These are phyloP conservation scores for Pterostichus madidus DNA, from an alignment of 2,888 invertebrate genomes.

Conservation along the genomic window DNA sequence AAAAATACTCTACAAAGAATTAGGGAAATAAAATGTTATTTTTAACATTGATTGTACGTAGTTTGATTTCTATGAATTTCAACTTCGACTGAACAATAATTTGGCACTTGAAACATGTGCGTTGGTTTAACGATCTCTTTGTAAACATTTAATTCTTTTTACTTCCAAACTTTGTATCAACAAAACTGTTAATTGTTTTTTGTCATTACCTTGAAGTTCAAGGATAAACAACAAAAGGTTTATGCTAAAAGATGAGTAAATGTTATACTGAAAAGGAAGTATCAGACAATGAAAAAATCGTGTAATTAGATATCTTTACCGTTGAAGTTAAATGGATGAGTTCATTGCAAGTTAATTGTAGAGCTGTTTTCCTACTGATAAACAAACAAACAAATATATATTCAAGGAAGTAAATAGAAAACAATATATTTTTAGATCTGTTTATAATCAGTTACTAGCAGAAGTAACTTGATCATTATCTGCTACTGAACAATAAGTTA, in stretches of 20 bases:
- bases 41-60: conserved; percentile 4
- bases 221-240: not conserved
- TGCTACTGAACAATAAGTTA: too few species aligned
- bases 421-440: too few species aligned
- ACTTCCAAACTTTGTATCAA: not conserved
- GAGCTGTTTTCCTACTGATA: not conserved
- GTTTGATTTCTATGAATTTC: conserved; percentile 28
- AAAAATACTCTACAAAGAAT: conserved; percentile 7
- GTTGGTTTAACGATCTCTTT: not conserved
- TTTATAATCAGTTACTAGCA: too few species aligned
- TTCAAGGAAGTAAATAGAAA: not conserved
- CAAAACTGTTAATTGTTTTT: not conserved
- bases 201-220: conserved; percentile 1
- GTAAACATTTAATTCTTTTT: not conserved
- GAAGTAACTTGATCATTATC: too few species aligned
- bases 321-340: not conserved
- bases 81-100: conserved; percentile 3
- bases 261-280: conserved; percentile 19
- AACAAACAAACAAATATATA: not conserved
- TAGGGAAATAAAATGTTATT: conserved; percentile 30
- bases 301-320: conserved; percentile 16
- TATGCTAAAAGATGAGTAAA: conserved; percentile 29
- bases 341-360: conserved; percentile 32
- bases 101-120: conserved; percentile 2
- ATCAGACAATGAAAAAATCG: not conserved